Evolutionary conservation across 2,888 invertebrate genomes (phyloP).

Genomic region (Neoaliturus tenellus): DNA sequence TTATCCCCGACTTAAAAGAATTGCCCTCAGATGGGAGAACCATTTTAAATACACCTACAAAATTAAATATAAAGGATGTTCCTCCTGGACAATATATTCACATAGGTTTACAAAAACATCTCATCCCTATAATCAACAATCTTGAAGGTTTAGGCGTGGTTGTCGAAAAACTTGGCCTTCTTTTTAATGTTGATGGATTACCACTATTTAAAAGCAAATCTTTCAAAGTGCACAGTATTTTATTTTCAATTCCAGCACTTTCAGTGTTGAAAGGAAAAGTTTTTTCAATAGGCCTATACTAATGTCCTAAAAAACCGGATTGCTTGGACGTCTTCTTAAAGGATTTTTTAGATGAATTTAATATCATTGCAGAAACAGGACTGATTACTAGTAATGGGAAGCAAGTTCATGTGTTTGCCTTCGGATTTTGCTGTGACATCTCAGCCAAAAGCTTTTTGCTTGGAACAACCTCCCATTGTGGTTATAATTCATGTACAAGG

Average conservation of each 20-base stretch:
- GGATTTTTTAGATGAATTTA: too few species aligned
- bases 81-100: too few species aligned
- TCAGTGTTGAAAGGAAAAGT: not conserved
- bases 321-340: not conserved
- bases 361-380: too few species aligned
- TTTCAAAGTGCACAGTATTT: not conserved
- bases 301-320: slow-evolving; percentile 19
- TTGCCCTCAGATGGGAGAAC: not conserved
- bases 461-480: slow-evolving; percentile 54
- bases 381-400: not conserved
- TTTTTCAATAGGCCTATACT: slow-evolving; percentile 3
- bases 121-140: too few species aligned
- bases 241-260: not conserved
- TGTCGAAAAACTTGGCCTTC: not conserved
- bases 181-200: slow-evolving; percentile 50
- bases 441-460: slow-evolving; percentile 59
- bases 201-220: slow-evolving; percentile 48
- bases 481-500: slow-evolving; percentile 55
- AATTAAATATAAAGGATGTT: not conserved
- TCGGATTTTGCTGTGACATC: slow-evolving; percentile 57
- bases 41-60: not conserved
- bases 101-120: too few species aligned
- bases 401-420: not conserved
- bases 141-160: too few species aligned
- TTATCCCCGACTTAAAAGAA: not conserved